These are phyloP conservation scores for Entomobrya multifasciata DNA, from an alignment of 2,888 invertebrate genomes.

Conservation along the genomic window DNA sequence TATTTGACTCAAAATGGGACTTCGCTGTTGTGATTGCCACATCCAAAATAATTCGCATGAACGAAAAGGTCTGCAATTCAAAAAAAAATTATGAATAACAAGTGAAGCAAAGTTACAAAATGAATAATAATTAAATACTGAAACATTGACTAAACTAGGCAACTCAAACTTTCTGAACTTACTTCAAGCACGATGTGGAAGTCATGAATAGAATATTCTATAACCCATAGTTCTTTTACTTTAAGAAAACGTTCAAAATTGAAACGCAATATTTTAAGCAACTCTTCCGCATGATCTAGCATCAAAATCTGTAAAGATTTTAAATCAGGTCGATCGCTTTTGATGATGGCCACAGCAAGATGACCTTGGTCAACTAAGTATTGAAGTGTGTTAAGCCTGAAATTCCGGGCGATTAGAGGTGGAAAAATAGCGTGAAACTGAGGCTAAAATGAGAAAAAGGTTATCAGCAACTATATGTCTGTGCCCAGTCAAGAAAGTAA, in stretches of 20 bases:
- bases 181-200: conserved; percentile 35
- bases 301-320: neutral
- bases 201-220: neutral
- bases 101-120: neutral
- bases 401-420: conserved; percentile 11
- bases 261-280: neutral
- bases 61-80: conserved; percentile 27
- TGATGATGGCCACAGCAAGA: too few relatives aligned
- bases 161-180: neutral
- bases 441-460: conserved; percentile 55
- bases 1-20: neutral
- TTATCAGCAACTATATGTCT: too few relatives aligned
- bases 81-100: neutral
- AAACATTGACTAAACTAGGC: neutral
- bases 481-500: neutral
- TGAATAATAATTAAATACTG: too few relatives aligned
- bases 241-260: neutral
- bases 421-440: conserved; percentile 75
- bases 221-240: neutral
- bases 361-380: neutral
- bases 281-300: neutral
- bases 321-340: too few relatives aligned
- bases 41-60: conserved; percentile 12
- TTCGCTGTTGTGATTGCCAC: neutral
- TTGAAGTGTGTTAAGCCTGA: too few relatives aligned